Percentiles rank a stretch among this genome's conserved stretches.
Evolutionary conservation across 1,140 invertebrate genomes (phyloP).

Genomic region (Arctopsyche grandis): DNA sequence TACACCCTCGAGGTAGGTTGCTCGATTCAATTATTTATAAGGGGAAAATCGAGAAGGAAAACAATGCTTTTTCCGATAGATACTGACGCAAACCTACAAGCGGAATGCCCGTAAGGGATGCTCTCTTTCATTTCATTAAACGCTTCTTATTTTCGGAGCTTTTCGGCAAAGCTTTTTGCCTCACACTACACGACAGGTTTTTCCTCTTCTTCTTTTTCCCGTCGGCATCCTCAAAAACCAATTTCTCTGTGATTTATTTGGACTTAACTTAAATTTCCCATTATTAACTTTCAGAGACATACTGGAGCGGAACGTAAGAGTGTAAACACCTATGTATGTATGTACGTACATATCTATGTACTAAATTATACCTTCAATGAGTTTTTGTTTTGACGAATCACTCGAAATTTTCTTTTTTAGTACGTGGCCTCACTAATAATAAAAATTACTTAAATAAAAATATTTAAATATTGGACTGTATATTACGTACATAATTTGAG

Average conservation of each 20-base stretch:
- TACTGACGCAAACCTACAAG: slow-evolving; percentile 44
- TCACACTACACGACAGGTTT: slow-evolving; percentile 26
- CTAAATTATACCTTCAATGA: no score
- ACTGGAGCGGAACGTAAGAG: background rate
- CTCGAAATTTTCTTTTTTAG: no score
- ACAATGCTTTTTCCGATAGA: slow-evolving; percentile 47
- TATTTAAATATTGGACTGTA: no score
- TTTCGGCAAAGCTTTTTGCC: slow-evolving; percentile 26
- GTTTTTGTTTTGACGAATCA: no score
- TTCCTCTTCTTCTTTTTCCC: background rate
- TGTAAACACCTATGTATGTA: background rate
- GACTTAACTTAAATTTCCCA: slow-evolving; percentile 23
- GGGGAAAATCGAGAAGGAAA: slow-evolving; percentile 52
- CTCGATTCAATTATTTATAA: slow-evolving; percentile 53
- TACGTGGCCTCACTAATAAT: no score
- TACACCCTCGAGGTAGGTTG: slow-evolving; percentile 44
- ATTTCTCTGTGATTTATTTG: slow-evolving; percentile 37
- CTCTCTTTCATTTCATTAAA: slow-evolving; percentile 50
- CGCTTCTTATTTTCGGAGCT: slow-evolving; percentile 42
- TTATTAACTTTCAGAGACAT: slow-evolving; percentile 21
- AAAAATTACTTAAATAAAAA: no score
- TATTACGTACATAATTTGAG: no score
- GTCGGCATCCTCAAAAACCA: slow-evolving; percentile 38
- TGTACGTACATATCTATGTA: background rate
- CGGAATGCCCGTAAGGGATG: slow-evolving; percentile 37